Base-by-base conservation (phyloP, 1,140 invertebrate genomes). In the Pemphigus obesinymphae region DNA sequence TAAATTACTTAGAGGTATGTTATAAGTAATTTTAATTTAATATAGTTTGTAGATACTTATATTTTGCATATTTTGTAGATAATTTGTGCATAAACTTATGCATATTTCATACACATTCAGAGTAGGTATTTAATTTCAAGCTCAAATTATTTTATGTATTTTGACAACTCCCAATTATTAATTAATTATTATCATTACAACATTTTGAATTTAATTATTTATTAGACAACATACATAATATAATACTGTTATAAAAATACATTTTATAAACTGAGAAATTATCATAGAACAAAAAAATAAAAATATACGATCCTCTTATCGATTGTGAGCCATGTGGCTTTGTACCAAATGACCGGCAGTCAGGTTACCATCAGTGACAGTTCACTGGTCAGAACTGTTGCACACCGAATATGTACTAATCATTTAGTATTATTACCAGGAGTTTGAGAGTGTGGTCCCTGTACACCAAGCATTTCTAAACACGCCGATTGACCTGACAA, bases 351-450 rank as follows among this genome's bases (percentile, higher is more conserved):
- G 95, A 80, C 96, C 97, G 82, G 97, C 96, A 34, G 96, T 94
- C 63, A 99, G 0, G 98, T 97, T n/a, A 97, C 95, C 94, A 99
- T 96, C 5, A 99, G 89, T 81, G 97, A 99, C 8, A 99, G 88
- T 88, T 99, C 98, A 8, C 97, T 98, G 13, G 98, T 98, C 84
- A 99, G 89, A 2, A 99, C 98, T 0, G 97, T 96, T 15, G 91
- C 96, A 87, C 97, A 98, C 37, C 99, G 92, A 55, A 99, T 92
- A 84, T 93, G 90, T 0, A 98, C 97, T 70, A 99, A 88, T 86
- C 91, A 92, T 81, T 92, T 91, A 1, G 98, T 94, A 88, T 99
- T 98, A 83, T 94, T 91, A 6, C 97, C 97, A 70, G 91, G 93
- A 82, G 88, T 87, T 2, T 82, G 75, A 8, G 70, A 76, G 81